Conservation (phyloP, 2,888 invertebrate species). For the Agonopterix arenella region DNA sequence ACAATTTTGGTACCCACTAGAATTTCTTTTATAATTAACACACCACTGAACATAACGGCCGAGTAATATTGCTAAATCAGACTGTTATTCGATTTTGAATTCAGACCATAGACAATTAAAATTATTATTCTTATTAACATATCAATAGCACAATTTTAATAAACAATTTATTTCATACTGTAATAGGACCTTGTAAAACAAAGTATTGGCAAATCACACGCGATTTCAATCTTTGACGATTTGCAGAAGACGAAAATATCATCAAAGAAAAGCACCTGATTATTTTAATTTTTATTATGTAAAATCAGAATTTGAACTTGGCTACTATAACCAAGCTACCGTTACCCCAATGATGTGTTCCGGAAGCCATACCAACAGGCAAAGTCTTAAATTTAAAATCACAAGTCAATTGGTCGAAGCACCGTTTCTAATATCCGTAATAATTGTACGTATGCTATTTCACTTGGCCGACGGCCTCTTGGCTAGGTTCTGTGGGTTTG, state of each 20-base stretch:
- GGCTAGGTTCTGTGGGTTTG: constrained; percentile 41
- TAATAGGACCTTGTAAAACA: no score
- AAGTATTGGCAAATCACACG: no score
- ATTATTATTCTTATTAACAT: no score
- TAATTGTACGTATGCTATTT: constrained; percentile 46
- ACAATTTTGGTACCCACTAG: constrained; percentile 33
- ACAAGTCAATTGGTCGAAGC: constrained; percentile 34
- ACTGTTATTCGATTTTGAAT: background rate
- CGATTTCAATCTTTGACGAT: no score
- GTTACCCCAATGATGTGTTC: background rate
- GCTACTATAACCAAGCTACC: no score
- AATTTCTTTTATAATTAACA: constrained; percentile 4
- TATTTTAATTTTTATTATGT: no score
- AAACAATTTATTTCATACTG: no score
- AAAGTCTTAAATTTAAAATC: constrained; percentile 14
- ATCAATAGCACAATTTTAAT: no score
- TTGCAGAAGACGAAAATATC: no score
- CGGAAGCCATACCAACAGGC: background rate
- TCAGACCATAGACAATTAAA: background rate
- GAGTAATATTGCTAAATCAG: background rate
- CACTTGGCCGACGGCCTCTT: constrained; percentile 52
- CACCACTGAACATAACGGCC: background rate
- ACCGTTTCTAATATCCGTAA: constrained; percentile 23
- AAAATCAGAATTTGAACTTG: no score
- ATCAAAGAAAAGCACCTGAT: no score